Conservation (phyloP, 2,113 vertebrate species). For the Uropsilus gracilis region DNA sequence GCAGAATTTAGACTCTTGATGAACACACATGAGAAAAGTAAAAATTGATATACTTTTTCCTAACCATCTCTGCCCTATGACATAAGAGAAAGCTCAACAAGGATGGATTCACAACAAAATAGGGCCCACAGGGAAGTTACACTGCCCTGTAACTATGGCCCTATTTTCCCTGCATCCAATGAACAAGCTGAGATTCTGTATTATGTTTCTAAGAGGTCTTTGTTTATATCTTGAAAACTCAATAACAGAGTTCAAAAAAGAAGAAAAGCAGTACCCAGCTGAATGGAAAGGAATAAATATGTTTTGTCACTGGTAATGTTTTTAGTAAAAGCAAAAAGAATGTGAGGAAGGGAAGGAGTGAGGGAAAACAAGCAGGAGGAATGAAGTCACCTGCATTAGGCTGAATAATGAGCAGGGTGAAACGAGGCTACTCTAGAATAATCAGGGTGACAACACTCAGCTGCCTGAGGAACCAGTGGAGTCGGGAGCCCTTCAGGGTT, state of each 20-base stretch:
- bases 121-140: no score
- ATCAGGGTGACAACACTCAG: rapidly evolving
- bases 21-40: not conserved
- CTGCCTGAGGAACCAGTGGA: not conserved
- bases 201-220: not conserved
- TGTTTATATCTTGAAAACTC: not conserved
- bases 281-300: not conserved
- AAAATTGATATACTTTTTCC: not conserved
- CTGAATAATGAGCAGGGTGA: not conserved
- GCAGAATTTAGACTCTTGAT: not conserved
- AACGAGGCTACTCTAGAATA: not conserved
- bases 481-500: not conserved
- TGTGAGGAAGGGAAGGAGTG: not conserved
- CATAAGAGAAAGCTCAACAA: not conserved
- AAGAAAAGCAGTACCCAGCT: not conserved
- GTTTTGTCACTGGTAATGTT: not conserved
- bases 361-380: not conserved
- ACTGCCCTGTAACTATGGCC: not conserved
- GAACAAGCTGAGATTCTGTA: not conserved
- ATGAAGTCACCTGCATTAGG: not conserved
- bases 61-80: not conserved
- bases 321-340: not conserved
- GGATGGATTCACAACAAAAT: not conserved
- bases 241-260: not conserved
- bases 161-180: not conserved